Evolutionary conservation across 2,113 vertebrate species (phyloP).

Genomic region (Brachionichthys hirsutus): DNA sequence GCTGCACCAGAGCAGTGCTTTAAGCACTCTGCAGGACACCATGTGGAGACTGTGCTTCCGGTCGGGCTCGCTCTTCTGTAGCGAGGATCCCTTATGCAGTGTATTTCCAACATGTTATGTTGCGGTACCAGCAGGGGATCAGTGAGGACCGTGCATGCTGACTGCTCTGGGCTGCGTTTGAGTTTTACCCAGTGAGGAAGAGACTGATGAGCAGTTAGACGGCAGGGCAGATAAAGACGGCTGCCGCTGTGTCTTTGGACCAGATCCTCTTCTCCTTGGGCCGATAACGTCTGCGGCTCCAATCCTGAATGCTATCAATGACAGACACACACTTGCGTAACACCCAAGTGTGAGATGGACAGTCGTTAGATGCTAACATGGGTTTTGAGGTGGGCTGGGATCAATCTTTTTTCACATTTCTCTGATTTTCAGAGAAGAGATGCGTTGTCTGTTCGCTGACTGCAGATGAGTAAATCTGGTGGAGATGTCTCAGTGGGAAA

Average conservation of each 20-base stretch:
- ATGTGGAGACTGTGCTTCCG: too few relatives aligned
- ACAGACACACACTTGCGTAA: background rate
- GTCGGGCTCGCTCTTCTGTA: too few relatives aligned
- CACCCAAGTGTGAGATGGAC: constrained; percentile 18
- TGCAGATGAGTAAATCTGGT: too few relatives aligned
- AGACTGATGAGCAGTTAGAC: constrained; percentile 7
- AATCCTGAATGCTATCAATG: constrained; percentile 28
- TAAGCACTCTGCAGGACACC: constrained; percentile 18
- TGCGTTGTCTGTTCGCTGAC: too few relatives aligned
- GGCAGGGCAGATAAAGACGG: constrained; percentile 23
- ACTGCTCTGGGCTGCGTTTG: background rate
- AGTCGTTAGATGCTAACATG: background rate
- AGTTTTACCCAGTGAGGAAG: constrained; percentile 19
- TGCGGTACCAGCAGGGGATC: too few relatives aligned
- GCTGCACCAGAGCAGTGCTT: constrained; percentile 6
- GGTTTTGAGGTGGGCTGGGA: too few relatives aligned
- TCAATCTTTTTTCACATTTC: background rate
- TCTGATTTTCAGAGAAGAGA: too few relatives aligned
- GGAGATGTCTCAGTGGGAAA: constrained; percentile 17
- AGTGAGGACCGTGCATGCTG: background rate
- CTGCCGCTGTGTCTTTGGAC: constrained; percentile 21
- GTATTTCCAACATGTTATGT: constrained; percentile 1
- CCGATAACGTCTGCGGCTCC: constrained; percentile 35
- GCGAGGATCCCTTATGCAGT: background rate
- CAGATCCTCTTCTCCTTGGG: constrained; percentile 28